phyloP scores from a whole-genome alignment of 2,888 invertebrate species.

The Aelia acuminata region DNA sequence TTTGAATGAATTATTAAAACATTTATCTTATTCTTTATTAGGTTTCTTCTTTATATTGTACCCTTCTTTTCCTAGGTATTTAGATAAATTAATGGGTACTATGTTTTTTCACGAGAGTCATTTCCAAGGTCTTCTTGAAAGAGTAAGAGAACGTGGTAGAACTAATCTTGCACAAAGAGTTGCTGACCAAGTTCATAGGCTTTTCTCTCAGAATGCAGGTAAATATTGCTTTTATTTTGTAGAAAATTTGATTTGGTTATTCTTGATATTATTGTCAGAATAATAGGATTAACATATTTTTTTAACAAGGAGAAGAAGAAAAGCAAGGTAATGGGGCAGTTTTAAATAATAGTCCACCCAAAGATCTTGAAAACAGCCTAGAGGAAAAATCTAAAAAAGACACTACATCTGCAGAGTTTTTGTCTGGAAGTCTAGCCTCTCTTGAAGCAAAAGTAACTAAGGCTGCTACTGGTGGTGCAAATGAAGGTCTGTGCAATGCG shows the following conservation, averaged over 20 bases:
- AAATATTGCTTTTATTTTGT: conserved; percentile 21
- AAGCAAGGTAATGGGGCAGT: conserved; percentile 5
- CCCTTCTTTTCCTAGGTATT: conserved; percentile 72
- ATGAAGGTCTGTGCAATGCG: conserved; percentile 56
- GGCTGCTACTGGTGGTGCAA: conserved; percentile 56
- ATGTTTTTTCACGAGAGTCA: conserved; percentile 88
- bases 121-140: conserved; percentile 81
- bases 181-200: conserved; percentile 77
- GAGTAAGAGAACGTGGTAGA: conserved; percentile 81
- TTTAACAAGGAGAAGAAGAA: conserved; percentile 35
- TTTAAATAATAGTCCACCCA: conserved; percentile 15
- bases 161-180: conserved; percentile 79
- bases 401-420: conserved; percentile 64
- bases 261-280: not conserved
- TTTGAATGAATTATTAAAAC: not conserved
- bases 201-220: conserved; percentile 64
- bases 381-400: conserved; percentile 63
- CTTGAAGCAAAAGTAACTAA: conserved; percentile 65
- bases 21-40: not conserved
- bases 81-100: conserved; percentile 89
- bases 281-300: not conserved
- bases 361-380: conserved; percentile 28
- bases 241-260: not conserved
- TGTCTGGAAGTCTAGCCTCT: conserved; percentile 65
- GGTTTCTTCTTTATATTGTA: not conserved